Percentiles rank a stretch among this genome's conserved stretches.
Conservation (phyloP, 2,113 vertebrate genomes). For the Nesogale talazaci region DNA sequence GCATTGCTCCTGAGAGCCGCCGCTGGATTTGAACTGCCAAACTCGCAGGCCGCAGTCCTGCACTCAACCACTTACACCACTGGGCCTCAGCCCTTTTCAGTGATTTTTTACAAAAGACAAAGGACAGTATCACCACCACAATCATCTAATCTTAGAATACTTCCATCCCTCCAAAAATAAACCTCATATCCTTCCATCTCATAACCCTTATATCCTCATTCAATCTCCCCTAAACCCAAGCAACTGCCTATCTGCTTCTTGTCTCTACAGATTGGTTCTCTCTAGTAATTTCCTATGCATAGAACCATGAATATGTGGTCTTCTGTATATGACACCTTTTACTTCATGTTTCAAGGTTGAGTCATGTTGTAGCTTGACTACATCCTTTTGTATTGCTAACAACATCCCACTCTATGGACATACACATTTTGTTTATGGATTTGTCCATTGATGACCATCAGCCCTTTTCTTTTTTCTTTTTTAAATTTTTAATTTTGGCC, state of each 20-base stretch:
- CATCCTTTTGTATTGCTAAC: not conserved
- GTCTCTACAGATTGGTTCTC: not conserved
- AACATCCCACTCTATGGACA: not conserved
- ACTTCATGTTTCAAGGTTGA: not conserved
- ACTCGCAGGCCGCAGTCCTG: too few relatives aligned
- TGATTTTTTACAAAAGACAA: too few relatives aligned
- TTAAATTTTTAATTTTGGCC: not conserved
- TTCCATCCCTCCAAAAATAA: not conserved
- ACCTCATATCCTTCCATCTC: not conserved
- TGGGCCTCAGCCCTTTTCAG: too few relatives aligned
- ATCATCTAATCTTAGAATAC: not conserved
- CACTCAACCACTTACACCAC: too few relatives aligned
- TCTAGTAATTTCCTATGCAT: not conserved
- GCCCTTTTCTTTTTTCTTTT: not conserved
- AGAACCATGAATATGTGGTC: not conserved
- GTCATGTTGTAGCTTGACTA: too few relatives aligned
- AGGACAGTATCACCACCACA: not conserved
- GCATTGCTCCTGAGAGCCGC: too few relatives aligned
- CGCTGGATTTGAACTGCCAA: too few relatives aligned
- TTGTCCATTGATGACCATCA: not conserved
- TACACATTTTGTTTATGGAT: not conserved
- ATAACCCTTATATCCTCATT: not conserved
- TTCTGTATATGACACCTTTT: not conserved
- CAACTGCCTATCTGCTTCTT: not conserved
- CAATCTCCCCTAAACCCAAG: fast-evolving